Evolutionary conservation across 1,140 invertebrate species (phyloP).

Genomic region (Drosophila punjabiensis): DNA sequence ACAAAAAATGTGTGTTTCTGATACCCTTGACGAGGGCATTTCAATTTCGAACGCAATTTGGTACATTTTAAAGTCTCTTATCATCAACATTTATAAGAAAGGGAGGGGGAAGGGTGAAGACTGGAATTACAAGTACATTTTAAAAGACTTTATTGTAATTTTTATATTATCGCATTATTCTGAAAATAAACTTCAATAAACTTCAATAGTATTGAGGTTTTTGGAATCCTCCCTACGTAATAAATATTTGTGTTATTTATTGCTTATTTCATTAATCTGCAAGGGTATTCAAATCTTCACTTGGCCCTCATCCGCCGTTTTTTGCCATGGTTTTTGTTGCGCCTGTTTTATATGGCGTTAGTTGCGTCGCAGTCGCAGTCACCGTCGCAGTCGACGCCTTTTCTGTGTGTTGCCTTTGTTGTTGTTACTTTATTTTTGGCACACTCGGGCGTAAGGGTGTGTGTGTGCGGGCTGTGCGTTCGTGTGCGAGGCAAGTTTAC

Average conservation of each 20-base stretch:
- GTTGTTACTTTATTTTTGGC: slow-evolving; percentile 77
- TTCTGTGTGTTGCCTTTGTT: slow-evolving; percentile 50
- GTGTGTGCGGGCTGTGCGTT: slow-evolving; percentile 17
- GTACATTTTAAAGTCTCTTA: background rate
- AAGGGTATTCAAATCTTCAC: slow-evolving; percentile 20
- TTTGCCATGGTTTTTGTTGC: slow-evolving; percentile 53
- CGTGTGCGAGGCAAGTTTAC: slow-evolving; percentile 70
- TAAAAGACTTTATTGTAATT: too few species aligned
- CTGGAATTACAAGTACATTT: too few species aligned
- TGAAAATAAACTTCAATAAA: too few species aligned
- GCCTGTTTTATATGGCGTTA: slow-evolving; percentile 76
- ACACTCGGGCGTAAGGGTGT: slow-evolving; percentile 57
- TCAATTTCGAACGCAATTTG: background rate
- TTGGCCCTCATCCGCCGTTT: slow-evolving; percentile 9
- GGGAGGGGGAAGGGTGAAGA: too few species aligned
- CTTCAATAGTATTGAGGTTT: too few species aligned
- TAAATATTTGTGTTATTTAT: background rate
- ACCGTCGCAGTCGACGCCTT: slow-evolving; percentile 52
- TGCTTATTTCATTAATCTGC: background rate
- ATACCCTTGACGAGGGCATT: slow-evolving; percentile 37
- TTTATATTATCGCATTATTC: too few species aligned
- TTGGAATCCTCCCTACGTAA: too few species aligned
- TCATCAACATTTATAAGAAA: background rate
- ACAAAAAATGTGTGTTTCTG: slow-evolving; percentile 61
- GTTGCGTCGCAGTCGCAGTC: slow-evolving; percentile 42